A percentile compares a stretch with the other conserved stretches of the same genome.
Evolutionary conservation across 1,140 invertebrate genomes (phyloP).

Genomic region (Trichonephila clavipes): DNA sequence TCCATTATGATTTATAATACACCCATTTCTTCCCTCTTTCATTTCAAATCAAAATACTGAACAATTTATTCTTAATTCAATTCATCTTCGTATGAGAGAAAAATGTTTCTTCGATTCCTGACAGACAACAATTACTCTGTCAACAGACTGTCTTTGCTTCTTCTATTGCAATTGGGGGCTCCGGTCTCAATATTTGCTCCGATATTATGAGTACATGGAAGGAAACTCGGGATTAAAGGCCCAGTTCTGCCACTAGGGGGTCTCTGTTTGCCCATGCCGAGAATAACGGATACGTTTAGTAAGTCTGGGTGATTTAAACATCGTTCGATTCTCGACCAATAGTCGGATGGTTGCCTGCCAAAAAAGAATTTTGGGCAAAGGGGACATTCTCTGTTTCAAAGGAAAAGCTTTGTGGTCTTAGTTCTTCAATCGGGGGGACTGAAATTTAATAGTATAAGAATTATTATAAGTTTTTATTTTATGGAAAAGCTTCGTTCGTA

Average conservation of each 20-base stretch:
- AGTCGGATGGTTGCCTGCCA: conserved; percentile 29
- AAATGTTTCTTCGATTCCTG: conserved; percentile 72
- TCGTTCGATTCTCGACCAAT: conserved; percentile 66
- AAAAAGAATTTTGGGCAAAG: conserved; percentile 33
- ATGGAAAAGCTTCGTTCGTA: no score
- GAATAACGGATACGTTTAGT: conserved; percentile 77
- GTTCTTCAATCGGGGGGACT: not conserved
- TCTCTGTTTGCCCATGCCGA: conserved; percentile 54
- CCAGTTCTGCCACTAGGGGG: conserved; percentile 44
- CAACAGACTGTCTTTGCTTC: conserved; percentile 73
- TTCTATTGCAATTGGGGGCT: conserved; percentile 58
- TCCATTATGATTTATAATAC: conserved; percentile 12
- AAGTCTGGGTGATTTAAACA: conserved; percentile 76
- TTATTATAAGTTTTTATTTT: no score
- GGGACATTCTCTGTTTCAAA: conserved; percentile 13
- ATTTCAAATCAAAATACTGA: conserved; percentile 45
- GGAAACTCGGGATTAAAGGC: conserved; percentile 58
- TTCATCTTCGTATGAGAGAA: conserved; percentile 41
- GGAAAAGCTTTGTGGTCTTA: not conserved
- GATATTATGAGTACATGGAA: conserved; percentile 56
- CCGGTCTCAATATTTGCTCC: conserved; percentile 70
- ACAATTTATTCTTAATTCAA: conserved; percentile 74
- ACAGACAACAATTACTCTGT: conserved; percentile 76
- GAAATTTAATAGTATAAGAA: no score
- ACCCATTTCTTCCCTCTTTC: conserved; percentile 48